These are phyloP conservation scores for Heliconius himera DNA, from an alignment of 1,140 invertebrate species.

Conservation along the genomic window DNA sequence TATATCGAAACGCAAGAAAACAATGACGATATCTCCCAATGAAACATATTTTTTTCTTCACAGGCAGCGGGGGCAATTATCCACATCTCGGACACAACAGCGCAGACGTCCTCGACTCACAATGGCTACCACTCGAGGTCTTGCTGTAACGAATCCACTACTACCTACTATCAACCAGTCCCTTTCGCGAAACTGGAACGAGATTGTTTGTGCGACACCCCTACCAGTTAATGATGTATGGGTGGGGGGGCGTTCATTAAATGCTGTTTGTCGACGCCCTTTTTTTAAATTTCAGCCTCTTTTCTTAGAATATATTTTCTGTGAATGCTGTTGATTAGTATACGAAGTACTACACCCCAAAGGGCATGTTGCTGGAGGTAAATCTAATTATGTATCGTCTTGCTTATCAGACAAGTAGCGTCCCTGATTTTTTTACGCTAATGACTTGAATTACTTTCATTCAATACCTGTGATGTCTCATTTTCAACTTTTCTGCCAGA, in stretches of 20 bases:
- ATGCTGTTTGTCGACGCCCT: conserved; percentile 61
- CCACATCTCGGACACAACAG: conserved; percentile 76
- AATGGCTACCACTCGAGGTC: conserved; percentile 73
- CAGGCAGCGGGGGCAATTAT: conserved; percentile 73
- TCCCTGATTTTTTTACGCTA: conserved; percentile 46
- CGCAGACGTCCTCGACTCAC: conserved; percentile 73
- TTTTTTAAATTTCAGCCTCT: conserved; percentile 55
- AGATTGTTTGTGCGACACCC: conserved; percentile 76
- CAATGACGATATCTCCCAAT: conserved; percentile 54
- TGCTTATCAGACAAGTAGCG: conserved; percentile 47
- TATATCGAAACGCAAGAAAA: conserved; percentile 42
- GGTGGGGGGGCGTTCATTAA: conserved; percentile 67
- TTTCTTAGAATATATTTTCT: conserved; percentile 56
- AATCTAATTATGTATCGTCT: conserved; percentile 55
- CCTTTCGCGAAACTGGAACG: conserved; percentile 74
- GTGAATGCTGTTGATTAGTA: conserved; percentile 62
- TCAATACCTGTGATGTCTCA: conserved; percentile 33
- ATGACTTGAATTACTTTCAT: conserved; percentile 45
- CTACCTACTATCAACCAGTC: conserved; percentile 71
- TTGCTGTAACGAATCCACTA: conserved; percentile 78
- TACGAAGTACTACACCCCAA: conserved; percentile 44
- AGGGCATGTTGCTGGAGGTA: conserved; percentile 46
- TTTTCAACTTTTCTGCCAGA: conserved; percentile 13
- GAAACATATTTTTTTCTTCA: conserved; percentile 55
- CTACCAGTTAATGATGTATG: conserved; percentile 77